Evolutionary conservation across 1,140 invertebrate genomes (phyloP).

Genomic region (Platorchestia sp.): DNA sequence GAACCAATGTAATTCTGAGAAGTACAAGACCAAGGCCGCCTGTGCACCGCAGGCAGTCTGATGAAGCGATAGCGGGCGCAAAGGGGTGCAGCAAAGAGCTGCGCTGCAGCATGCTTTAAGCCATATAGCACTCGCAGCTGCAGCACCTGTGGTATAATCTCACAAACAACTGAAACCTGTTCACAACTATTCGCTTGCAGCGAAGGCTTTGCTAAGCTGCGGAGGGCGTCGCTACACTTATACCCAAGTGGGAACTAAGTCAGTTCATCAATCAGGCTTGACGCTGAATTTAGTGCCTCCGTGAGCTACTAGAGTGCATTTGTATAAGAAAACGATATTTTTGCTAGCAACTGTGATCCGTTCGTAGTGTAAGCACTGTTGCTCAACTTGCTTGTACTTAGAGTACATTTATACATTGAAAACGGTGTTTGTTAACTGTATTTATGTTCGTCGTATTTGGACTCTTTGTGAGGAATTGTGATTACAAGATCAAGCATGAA

Average conservation of each 20-base stretch:
- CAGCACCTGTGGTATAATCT: neutral
- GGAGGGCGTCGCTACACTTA: neutral
- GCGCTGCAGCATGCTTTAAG: neutral
- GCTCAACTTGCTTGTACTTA: no score
- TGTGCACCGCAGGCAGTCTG: neutral
- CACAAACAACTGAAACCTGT: neutral
- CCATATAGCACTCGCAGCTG: neutral
- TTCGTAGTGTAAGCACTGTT: no score
- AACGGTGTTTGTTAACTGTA: no score
- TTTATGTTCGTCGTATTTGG: no score
- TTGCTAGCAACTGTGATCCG: no score
- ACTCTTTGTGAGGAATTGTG: no score
- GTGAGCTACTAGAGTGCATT: neutral
- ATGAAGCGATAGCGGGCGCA: neutral
- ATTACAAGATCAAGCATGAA: no score
- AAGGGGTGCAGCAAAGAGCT: neutral
- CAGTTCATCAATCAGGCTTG: neutral
- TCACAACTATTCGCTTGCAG: neutral
- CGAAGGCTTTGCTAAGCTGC: neutral
- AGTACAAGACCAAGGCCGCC: neutral
- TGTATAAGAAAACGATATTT: neutral
- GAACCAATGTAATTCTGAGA: neutral
- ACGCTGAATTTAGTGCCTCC: neutral
- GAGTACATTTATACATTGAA: no score
- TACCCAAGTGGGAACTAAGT: neutral